A percentile compares a stretch with the other conserved stretches of the same genome.
These are phyloP conservation scores for Synanthedon tipuliformis DNA, from an alignment of 2,888 invertebrate species.

Conservation along the genomic window DNA sequence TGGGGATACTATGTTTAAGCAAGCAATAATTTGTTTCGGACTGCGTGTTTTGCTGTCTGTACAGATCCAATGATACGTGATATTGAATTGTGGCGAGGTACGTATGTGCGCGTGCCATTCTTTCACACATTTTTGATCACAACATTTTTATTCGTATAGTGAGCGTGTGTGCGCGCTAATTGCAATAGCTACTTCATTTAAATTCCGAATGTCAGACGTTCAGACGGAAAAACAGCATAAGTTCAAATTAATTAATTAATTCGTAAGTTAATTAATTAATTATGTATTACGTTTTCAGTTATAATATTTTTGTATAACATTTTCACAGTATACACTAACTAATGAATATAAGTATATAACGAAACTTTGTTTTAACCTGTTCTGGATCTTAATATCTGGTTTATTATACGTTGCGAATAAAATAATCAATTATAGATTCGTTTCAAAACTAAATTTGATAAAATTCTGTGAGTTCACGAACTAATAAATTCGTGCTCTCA, in stretches of 20 bases:
- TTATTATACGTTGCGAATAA: too few relatives aligned
- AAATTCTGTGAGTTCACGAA: too few relatives aligned
- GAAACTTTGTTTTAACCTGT: too few relatives aligned
- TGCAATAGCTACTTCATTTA: slow-evolving; percentile 70
- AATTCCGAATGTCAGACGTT: slow-evolving; percentile 62
- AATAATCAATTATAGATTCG: too few relatives aligned
- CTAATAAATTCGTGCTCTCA: too few relatives aligned
- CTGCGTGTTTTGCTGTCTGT: slow-evolving; percentile 32
- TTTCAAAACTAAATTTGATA: too few relatives aligned
- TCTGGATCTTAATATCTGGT: too few relatives aligned
- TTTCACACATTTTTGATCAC: slow-evolving; percentile 66
- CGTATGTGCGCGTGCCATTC: slow-evolving; percentile 47
- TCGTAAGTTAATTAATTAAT: not conserved
- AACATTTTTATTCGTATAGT: slow-evolving; percentile 56
- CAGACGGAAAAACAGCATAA: slow-evolving; percentile 31
- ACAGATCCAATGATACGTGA: slow-evolving; percentile 54
- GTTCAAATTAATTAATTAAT: slow-evolving; percentile 26
- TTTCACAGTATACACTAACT: too few relatives aligned
- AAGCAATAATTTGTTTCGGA: not conserved
- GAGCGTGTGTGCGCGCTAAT: slow-evolving; percentile 46
- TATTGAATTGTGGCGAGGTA: slow-evolving; percentile 58
- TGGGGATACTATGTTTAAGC: too few relatives aligned
- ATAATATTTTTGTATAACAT: too few relatives aligned
- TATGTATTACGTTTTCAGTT: too few relatives aligned
- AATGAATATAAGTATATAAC: too few relatives aligned